Evolutionary conservation across 1,140 invertebrate genomes (phyloP).

Genomic region (Calycopis cecrops): DNA sequence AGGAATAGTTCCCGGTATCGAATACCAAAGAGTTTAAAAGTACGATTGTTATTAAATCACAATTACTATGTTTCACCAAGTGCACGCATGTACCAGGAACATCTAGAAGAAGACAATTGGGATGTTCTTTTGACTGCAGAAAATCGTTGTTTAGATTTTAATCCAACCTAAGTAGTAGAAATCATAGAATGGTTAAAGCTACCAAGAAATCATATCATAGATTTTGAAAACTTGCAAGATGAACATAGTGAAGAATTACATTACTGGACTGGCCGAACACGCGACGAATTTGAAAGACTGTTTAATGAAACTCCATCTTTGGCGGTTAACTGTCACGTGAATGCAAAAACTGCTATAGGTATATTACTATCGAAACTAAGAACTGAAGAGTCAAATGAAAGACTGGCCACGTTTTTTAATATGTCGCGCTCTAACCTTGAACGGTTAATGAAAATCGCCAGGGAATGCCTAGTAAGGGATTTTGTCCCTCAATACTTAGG

Average conservation of each 20-base stretch:
- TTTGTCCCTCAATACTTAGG: conserved; percentile 9
- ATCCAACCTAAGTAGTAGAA: background rate
- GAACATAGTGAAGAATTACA: conserved; percentile 4
- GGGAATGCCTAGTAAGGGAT: background rate
- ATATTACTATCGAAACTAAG: conserved; percentile 8
- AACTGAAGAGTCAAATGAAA: conserved; percentile 10
- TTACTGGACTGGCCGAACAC: conserved; percentile 9
- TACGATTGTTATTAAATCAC: background rate
- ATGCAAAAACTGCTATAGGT: conserved; percentile 2
- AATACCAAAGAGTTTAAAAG: no score
- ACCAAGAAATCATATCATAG: background rate
- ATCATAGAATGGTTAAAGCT: conserved; percentile 9
- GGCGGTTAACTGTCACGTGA: background rate
- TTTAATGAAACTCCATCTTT: no score
- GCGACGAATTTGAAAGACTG: no score
- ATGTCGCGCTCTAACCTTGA: conserved; percentile 3
- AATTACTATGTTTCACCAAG: conserved; percentile 6
- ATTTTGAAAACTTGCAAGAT: conserved; percentile 5
- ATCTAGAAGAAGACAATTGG: conserved; percentile 2
- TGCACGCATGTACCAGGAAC: conserved; percentile 2
- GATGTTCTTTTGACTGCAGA: background rate
- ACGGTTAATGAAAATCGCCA: conserved; percentile 2
- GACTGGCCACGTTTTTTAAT: conserved; percentile 6
- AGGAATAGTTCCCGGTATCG: background rate
- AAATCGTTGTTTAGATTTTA: conserved; percentile 10